Base-by-base conservation (phyloP, 2,888 invertebrate species). In the Bugulina stolonifera region DNA sequence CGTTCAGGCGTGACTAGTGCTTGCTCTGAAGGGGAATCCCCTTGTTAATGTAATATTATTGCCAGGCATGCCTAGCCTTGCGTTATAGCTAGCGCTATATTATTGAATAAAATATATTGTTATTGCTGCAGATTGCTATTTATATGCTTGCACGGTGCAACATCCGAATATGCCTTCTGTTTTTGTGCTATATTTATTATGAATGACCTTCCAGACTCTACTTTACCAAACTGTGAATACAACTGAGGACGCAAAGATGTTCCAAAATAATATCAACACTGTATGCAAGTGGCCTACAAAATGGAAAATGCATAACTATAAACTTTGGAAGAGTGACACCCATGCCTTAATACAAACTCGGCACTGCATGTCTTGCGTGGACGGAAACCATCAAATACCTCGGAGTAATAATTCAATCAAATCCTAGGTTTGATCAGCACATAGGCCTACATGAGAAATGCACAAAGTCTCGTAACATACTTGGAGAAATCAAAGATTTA, bases 151-250 rank as follows among this genome's bases (percentile, higher is more conserved):
- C n/a, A n/a, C n/a, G n/a, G n/a, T n/a, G n/a, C n/a, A n/a, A n/a
- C n/a, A n/a, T n/a, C n/a, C n/a, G n/a, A n/a, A n/a, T n/a, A n/a
- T n/a, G n/a, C n/a, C n/a, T n/a, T n/a, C n/a, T n/a, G n/a, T n/a
- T n/a, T n/a, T n/a, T n/a, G n/a, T n/a, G n/a, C 43, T 43, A 43
- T 43, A 18, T 18, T 18, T 43, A 43, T 25, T 3, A 55, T 55
- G 52, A 14, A 22, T 14, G 52, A 52, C 52, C 10, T 14, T 52
- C 22, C 22, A 22, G 52, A 55, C 55, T 18, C 22, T 23, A 55
- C 55, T 23, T 55, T 55, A 55, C 55, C 55, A 55, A 55, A 55
- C n/a, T 55, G 55, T 55, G 55, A 25, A 55, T 23, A 25, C 23
- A 10, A 23, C 55, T 18, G n/a, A 55, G 25, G 55, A 23, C n/a